Evolutionary conservation across 2,888 invertebrate genomes (phyloP), one percentile per base, ranked within the genome.

Genomic region (Laspeyria flexula): DNA sequence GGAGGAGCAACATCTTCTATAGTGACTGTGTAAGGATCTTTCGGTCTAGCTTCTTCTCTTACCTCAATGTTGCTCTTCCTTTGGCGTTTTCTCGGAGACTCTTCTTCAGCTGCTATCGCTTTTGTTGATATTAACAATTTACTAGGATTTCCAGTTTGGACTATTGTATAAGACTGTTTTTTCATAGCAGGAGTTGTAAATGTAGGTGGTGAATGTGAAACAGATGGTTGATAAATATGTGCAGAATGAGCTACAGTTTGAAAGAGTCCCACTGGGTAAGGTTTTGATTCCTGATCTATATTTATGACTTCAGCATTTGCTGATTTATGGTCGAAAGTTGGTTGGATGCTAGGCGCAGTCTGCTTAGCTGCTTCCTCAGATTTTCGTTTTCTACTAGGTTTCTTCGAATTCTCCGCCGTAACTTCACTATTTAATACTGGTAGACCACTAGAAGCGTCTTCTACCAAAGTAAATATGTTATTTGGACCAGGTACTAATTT

Each of bases 101-200:
- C 47, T 34, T 83, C 84, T 12, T 60, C 54, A 0, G 52, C 60
- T 0, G 67, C 59, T 48, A 81, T 77, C 0, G 87, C 72, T 73
- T 90, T 91, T 1, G 88, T 81, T n/a, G 92, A 91, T 75, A 92
- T 90, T 12, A 92, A 57, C 29, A 92, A 65, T 73, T 92, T 92
- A 60, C 85, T 90, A 0, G 91, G 92, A 65, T 92, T 84, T 0
- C 85, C 88, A 11, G 92, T 92, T 70, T 87, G 89, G 0, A 91
- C 86, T 33, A 92, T 77, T 12, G 88, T 88, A 49, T 91, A 92
- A 0, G 89, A 88, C 44, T 90, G 92, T 51, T 92, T 92, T 55
- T 88, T 91, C 81, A 84, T 82, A 0, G 85, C 88, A 9, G 92
- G 83, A 1, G 88, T 86, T 15, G 85, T 79, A 48, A 88, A 85